Evolutionary conservation across 2,888 invertebrate species (phyloP).

Genomic region (Drosophila mettleri): DNA sequence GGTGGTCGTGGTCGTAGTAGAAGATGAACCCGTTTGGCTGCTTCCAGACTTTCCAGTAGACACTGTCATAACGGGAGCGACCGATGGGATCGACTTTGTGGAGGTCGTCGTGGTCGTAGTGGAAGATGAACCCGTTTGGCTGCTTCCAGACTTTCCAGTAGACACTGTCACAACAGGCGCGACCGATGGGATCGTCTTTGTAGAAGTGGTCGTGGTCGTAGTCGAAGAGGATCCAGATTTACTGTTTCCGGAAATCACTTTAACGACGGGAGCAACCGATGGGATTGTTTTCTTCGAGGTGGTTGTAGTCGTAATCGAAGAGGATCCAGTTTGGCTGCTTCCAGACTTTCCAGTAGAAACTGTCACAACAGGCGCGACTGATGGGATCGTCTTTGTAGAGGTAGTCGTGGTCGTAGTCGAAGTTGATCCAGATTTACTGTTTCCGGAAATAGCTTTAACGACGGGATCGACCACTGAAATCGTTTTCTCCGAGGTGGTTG

Average conservation of each 20-base stretch:
- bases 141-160: no score
- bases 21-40: not conserved
- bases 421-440: not conserved
- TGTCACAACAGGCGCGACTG: not conserved
- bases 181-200: not conserved
- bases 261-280: not conserved
- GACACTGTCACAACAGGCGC: not conserved
- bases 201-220: constrained; percentile 7
- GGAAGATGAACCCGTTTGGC: constrained; percentile 2
- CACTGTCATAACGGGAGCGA: not conserved
- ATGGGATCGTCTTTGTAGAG: not conserved
- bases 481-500: not conserved
- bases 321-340: constrained; percentile 5
- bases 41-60: not conserved
- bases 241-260: not conserved
- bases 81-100: not conserved
- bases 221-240: constrained; percentile 6
- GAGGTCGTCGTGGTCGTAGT: not conserved
- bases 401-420: not conserved
- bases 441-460: not conserved
- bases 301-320: not conserved
- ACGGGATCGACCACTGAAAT: not conserved
- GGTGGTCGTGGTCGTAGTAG: constrained; percentile 7
- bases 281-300: not conserved
- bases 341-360: not conserved